phyloP scores from a whole-genome alignment of 2,888 invertebrate species.

The Ichneumoninae sp. region DNA sequence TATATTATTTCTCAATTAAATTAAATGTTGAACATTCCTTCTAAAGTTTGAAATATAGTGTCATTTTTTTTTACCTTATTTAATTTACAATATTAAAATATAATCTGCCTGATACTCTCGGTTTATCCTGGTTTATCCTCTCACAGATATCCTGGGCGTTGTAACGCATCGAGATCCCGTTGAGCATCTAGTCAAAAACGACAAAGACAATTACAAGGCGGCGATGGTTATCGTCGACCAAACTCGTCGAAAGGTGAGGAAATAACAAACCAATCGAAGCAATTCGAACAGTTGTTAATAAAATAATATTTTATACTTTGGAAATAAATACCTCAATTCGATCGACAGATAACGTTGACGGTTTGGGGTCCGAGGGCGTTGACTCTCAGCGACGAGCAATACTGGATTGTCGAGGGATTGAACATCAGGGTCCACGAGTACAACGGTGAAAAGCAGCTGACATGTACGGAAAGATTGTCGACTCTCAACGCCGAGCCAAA shows the following conservation, averaged over 20 bases:
- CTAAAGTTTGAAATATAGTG: no score
- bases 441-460: neutral
- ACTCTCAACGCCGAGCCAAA: constrained; percentile 25
- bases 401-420: constrained; percentile 15
- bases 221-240: neutral
- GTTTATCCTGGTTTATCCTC: neutral
- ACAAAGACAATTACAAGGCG: neutral
- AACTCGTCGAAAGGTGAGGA: neutral
- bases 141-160: neutral
- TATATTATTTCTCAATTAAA: no score
- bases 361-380: constrained; percentile 5
- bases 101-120: neutral
- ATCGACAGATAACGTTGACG: constrained; percentile 4
- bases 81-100: neutral
- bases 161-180: neutral
- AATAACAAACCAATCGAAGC: neutral
- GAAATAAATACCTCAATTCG: neutral
- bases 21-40: no score
- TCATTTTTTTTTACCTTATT: neutral
- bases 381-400: neutral
- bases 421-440: constrained; percentile 5
- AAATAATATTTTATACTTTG: neutral
- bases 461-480: constrained; percentile 14
- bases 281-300: neutral
- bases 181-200: neutral